A percentile compares a stretch with the other conserved stretches of the same genome.
Evolutionary conservation across 2,888 invertebrate species (phyloP).

Genomic region (Tuberolachnus salignus): DNA sequence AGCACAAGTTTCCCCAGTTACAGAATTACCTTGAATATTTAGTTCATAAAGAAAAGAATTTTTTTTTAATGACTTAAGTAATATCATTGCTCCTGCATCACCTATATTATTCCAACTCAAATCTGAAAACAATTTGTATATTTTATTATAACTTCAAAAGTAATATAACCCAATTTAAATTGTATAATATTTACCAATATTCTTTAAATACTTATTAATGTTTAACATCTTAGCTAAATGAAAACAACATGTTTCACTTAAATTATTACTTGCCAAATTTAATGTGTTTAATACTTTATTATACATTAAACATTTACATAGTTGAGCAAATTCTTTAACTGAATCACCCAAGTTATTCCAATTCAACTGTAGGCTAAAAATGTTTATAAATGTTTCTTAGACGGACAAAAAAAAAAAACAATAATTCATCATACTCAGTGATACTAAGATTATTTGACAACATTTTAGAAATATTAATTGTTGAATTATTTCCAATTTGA

Average conservation of each 20-base stretch:
- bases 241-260: slow-evolving; percentile 2
- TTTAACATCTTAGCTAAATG: slow-evolving; percentile 26
- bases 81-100: slow-evolving; percentile 12
- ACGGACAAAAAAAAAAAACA: not conserved
- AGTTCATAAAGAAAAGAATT: slow-evolving; percentile 6
- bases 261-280: slow-evolving; percentile 34
- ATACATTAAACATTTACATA: slow-evolving; percentile 16
- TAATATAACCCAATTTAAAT: not conserved
- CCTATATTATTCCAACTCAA: slow-evolving; percentile 45
- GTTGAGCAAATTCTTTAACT: slow-evolving; percentile 7
- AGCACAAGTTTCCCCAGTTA: not conserved
- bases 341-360: slow-evolving; percentile 41
- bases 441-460: slow-evolving; percentile 16
- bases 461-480: slow-evolving; percentile 15
- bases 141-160: not conserved
- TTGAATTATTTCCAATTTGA: slow-evolving; percentile 18
- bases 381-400: not conserved
- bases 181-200: slow-evolving; percentile 18
- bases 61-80: slow-evolving; percentile 37
- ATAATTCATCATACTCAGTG: slow-evolving; percentile 26
- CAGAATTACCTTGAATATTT: slow-evolving; percentile 31
- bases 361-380: slow-evolving; percentile 13
- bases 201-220: slow-evolving; percentile 23
- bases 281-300: slow-evolving; percentile 24
- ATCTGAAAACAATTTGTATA: slow-evolving; percentile 20